Evolutionary conservation across 2,888 invertebrate genomes (phyloP).

Genomic region (Drosophila rubida): DNA sequence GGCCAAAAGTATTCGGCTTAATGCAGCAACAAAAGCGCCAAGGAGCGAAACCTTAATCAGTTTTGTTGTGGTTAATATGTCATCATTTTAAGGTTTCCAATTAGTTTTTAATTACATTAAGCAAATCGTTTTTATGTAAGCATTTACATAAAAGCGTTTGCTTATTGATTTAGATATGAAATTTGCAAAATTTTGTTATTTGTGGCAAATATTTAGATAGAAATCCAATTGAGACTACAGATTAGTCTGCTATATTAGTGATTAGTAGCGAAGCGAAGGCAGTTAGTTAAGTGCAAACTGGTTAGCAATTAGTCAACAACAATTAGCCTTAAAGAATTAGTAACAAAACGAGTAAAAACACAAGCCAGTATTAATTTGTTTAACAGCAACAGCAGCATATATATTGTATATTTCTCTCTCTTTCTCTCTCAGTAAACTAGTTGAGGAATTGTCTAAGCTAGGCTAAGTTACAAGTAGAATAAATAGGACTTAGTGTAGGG

Average conservation of each 20-base stretch:
- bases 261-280: conserved; percentile 27
- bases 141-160: not conserved
- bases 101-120: not conserved
- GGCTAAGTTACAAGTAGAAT: conserved; percentile 58
- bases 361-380: conserved; percentile 67
- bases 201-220: no score
- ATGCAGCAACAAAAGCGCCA: conserved; percentile 8
- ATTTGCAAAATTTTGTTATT: no score
- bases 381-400: conserved; percentile 76
- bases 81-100: conserved; percentile 51
- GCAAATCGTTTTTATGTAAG: not conserved
- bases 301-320: conserved; percentile 53
- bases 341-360: conserved; percentile 69
- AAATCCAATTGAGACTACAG: no score
- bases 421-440: conserved; percentile 38
- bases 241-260: not conserved
- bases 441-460: conserved; percentile 48
- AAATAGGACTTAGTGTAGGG: conserved; percentile 68
- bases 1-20: not conserved
- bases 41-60: conserved; percentile 53
- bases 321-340: conserved; percentile 48
- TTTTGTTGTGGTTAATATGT: not conserved
- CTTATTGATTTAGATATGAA: no score
- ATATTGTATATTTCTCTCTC: conserved; percentile 43
- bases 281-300: conserved; percentile 1